Evolutionary conservation across 2,888 invertebrate genomes (phyloP), one percentile per base, ranked within the genome.

Genomic region (Apantesis nais): DNA sequence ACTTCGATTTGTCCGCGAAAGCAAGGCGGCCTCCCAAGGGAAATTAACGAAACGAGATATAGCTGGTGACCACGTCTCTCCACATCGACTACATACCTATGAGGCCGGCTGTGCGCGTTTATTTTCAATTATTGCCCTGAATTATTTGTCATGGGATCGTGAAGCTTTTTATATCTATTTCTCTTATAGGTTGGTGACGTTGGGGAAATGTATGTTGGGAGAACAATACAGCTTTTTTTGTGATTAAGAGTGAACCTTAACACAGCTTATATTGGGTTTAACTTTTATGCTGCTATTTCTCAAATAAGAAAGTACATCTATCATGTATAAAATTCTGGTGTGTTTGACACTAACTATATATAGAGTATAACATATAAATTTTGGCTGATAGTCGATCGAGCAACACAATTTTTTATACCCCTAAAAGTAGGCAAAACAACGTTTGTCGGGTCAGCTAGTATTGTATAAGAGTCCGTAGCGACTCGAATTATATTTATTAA

Each of bases 31-130:
- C 74, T 91, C 94, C 93, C 94, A 58, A 80, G 94, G 94, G 94
- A 94, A 94, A 94, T 94, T 94, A 94, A 86, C n/a, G 88, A 84
- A 87, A 86, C 89, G 88, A 87, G 91, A 91, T 89, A 89, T 87
- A 80, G 85, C 82, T 78, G 81, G 86, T 94, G 93, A 92, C 93
- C 93, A 88, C 85, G 85, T 87, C 88, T 87, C 88, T 85, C 83
- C 75, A 77, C 86, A 84, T 81, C 82, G 83, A 80, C 84, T 85
- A 78, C 75, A 63, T 74, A 82, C 78, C 74, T 78, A 75, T 77
- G 73, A 70, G 74, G 73, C 66, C 39, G 66, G 71, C 74, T 72
- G 64, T 73, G 74, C 70, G 72, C 76, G 76, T 77, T 79, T 75
- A 79, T 83, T 83, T 83, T 83, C 83, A 83, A 83, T 83, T 83